Evolutionary conservation across 2,888 invertebrate species (phyloP).

Genomic region (Hemicrepidius hirtus): DNA sequence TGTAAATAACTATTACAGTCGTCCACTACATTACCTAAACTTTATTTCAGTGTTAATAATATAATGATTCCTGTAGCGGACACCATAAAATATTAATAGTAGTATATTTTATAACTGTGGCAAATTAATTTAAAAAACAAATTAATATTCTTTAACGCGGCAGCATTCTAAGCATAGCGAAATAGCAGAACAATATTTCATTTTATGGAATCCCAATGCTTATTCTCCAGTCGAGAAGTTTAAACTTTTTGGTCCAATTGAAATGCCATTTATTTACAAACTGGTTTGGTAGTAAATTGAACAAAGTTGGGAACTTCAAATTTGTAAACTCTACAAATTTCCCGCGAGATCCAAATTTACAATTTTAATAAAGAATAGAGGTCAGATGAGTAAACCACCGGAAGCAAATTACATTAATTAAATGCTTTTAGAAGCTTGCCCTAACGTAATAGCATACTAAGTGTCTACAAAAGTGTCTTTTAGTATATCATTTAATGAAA

Average conservation of each 20-base stretch:
- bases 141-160: neutral
- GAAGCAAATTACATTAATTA: conserved; percentile 14
- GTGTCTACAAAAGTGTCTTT: neutral
- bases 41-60: too few relatives aligned
- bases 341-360: conserved; percentile 21
- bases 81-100: too few relatives aligned
- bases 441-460: too few relatives aligned
- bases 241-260: conserved; percentile 8
- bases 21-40: too few relatives aligned
- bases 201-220: neutral
- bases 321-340: conserved; percentile 22
- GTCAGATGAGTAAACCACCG: conserved; percentile 18
- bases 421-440: neutral
- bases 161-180: neutral
- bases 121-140: too few relatives aligned
- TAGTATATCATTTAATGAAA: too few relatives aligned
- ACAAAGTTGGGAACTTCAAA: conserved; percentile 12
- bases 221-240: conserved; percentile 2
- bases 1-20: too few relatives aligned
- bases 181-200: neutral
- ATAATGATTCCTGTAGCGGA: too few relatives aligned
- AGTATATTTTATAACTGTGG: too few relatives aligned
- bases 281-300: conserved; percentile 5
- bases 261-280: neutral
- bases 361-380: conserved; percentile 14